Evolutionary conservation across 1,140 invertebrate genomes (phyloP).

Genomic region (Drosophila varians): DNA sequence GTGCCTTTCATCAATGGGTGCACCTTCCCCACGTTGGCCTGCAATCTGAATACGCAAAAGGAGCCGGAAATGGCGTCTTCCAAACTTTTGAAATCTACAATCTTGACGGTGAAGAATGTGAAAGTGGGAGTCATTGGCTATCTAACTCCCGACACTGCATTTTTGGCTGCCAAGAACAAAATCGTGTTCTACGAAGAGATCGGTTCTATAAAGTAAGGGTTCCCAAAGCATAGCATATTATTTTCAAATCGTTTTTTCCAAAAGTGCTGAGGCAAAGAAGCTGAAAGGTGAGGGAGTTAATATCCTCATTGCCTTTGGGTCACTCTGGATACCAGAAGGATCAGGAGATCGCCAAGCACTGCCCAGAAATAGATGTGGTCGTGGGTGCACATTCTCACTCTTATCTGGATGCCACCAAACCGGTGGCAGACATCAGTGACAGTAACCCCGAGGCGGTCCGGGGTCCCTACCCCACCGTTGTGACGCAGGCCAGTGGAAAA

Average conservation of each 20-base stretch:
- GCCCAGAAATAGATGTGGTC: neutral
- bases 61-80: slow-evolving; percentile 86
- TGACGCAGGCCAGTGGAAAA: slow-evolving; percentile 88
- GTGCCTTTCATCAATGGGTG: slow-evolving; percentile 90
- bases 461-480: slow-evolving; percentile 90
- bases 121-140: slow-evolving; percentile 95
- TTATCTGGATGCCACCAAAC: slow-evolving; percentile 90
- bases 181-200: slow-evolving; percentile 91
- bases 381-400: slow-evolving; percentile 89
- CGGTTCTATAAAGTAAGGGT: slow-evolving; percentile 86
- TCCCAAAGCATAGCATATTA: too few relatives aligned
- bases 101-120: slow-evolving; percentile 86
- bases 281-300: neutral
- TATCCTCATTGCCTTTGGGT: neutral
- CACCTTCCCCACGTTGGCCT: slow-evolving; percentile 89
- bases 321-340: neutral
- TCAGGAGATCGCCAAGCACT: neutral
- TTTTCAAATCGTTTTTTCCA: neutral
- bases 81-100: slow-evolving; percentile 86
- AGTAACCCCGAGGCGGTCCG: slow-evolving; percentile 83
- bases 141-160: slow-evolving; percentile 91
- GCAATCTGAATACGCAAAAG: slow-evolving; percentile 89
- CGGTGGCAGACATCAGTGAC: slow-evolving; percentile 84
- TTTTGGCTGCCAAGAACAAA: slow-evolving; percentile 86
- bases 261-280: slow-evolving; percentile 46